Conservation (phyloP, 1,140 invertebrate species). For the Ectropis grisescens region DNA sequence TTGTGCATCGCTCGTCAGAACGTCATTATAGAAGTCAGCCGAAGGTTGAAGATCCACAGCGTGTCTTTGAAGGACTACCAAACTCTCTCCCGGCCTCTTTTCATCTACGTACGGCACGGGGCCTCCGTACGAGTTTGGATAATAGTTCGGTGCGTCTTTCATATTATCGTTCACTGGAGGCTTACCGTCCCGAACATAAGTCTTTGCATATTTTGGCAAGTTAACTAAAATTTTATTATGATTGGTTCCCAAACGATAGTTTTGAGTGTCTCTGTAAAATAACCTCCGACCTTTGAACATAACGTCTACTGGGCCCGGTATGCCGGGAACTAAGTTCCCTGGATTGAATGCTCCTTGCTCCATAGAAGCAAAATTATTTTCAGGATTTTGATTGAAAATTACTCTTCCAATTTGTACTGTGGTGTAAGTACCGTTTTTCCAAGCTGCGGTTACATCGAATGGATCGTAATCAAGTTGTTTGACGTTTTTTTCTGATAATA, state of each 20-base stretch:
- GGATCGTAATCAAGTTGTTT: slow-evolving; percentile 69
- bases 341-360: slow-evolving; percentile 91
- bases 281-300: slow-evolving; percentile 89
- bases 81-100: slow-evolving; percentile 38
- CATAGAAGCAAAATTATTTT: slow-evolving; percentile 87
- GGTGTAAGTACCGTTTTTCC: slow-evolving; percentile 86
- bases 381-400: slow-evolving; percentile 84
- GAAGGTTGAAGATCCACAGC: slow-evolving; percentile 87
- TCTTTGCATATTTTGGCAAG: slow-evolving; percentile 80
- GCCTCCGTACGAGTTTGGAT: slow-evolving; percentile 91
- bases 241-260: slow-evolving; percentile 88
- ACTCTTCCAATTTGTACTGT: slow-evolving; percentile 87
- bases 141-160: slow-evolving; percentile 90
- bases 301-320: slow-evolving; percentile 86
- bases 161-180: slow-evolving; percentile 74
- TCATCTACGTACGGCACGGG: slow-evolving; percentile 70
- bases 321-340: slow-evolving; percentile 87
- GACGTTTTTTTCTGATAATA: slow-evolving; percentile 66
- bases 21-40: slow-evolving; percentile 82
- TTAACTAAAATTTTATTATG: slow-evolving; percentile 91
- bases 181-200: slow-evolving; percentile 88
- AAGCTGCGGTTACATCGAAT: slow-evolving; percentile 80
- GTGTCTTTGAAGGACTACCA: slow-evolving; percentile 52
- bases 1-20: slow-evolving; percentile 75
- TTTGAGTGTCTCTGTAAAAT: slow-evolving; percentile 88